Conservation (phyloP, 2,797 vertebrate species). For the Ambastaia sidthimunki region DNA sequence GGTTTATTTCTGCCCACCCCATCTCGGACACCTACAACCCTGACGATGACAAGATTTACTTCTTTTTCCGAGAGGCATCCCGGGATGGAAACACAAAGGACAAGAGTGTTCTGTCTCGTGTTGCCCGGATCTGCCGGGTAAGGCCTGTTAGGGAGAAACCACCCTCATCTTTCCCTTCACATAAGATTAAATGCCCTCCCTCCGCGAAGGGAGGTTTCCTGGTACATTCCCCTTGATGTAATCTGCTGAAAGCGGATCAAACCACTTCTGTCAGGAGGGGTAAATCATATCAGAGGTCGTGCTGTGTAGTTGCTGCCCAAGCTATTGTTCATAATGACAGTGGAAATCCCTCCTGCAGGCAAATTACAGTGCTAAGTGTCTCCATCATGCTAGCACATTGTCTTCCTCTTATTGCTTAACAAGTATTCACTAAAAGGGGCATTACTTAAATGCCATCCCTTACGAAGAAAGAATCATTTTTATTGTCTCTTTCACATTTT, state of each 20-base stretch:
- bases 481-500: neutral
- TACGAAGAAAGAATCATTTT: neutral
- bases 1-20: constrained; percentile 92
- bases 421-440: neutral
- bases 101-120: constrained; percentile 92
- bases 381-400: constrained; percentile 14
- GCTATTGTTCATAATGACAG: constrained; percentile 42
- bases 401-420: neutral
- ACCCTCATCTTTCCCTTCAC: constrained; percentile 14
- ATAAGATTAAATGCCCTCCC: constrained; percentile 41
- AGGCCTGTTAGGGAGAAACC: constrained; percentile 59
- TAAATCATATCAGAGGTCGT: constrained; percentile 60
- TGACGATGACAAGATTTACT: constrained; percentile 98
- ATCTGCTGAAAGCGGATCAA: constrained; percentile 62
- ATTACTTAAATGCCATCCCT: neutral
- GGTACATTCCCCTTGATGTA: constrained; percentile 63
- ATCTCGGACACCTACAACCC: constrained; percentile 96
- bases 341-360: constrained; percentile 7
- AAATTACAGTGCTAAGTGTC: constrained; percentile 27
- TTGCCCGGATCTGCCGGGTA: constrained; percentile 97
- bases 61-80: constrained; percentile 96
- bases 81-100: constrained; percentile 87
- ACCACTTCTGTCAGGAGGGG: constrained; percentile 53
- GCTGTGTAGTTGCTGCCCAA: constrained; percentile 26
- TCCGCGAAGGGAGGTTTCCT: constrained; percentile 54